phyloP scores from a whole-genome alignment of 2,888 invertebrate species.

The Xylocampa areola region DNA sequence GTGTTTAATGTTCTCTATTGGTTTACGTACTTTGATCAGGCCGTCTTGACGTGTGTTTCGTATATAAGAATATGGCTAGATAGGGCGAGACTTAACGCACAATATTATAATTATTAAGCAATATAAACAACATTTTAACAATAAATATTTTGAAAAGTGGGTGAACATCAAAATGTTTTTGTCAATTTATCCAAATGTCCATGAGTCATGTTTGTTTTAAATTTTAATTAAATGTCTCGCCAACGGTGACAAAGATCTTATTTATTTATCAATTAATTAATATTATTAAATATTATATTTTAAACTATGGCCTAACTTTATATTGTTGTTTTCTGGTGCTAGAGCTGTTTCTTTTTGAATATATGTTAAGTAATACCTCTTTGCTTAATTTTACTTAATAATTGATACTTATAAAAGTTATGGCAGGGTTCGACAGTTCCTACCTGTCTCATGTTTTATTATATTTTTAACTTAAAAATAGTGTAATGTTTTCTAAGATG shows the following conservation, averaged over 20 bases:
- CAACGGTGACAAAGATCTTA: constrained; percentile 5
- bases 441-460: not conserved
- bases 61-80: not conserved
- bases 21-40: not conserved
- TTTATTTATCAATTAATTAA: constrained; percentile 11
- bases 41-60: not conserved
- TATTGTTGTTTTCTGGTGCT: constrained; percentile 17
- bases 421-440: not conserved
- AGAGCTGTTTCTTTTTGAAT: not conserved
- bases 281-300: constrained; percentile 11
- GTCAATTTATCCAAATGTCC: too few relatives aligned
- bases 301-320: constrained; percentile 25
- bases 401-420: not conserved
- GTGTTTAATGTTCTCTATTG: not conserved
- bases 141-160: too few relatives aligned
- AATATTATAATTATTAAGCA: constrained; percentile 35
- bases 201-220: not conserved
- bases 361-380: constrained; percentile 5
- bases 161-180: too few relatives aligned
- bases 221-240: not conserved
- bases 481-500: not conserved
- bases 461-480: too few relatives aligned
- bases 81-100: constrained; percentile 21
- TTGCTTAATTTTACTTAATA: not conserved
- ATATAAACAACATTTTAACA: too few relatives aligned